phyloP scores from a whole-genome alignment of 2,888 invertebrate species.

The Drosophila lacicola region DNA sequence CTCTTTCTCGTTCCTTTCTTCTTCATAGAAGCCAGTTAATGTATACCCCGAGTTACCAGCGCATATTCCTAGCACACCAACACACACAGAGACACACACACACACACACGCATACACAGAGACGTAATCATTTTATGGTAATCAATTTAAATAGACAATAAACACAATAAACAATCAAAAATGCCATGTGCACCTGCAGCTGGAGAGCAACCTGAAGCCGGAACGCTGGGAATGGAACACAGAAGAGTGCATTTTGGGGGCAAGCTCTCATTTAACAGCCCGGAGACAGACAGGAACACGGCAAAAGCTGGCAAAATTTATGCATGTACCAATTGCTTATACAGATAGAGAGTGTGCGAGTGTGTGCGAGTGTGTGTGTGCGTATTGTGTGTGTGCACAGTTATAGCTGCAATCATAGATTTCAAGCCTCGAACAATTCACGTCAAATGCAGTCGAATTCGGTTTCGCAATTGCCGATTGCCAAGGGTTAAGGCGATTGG shows the following conservation, averaged over 20 bases:
- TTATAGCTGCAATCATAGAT: conserved; percentile 76
- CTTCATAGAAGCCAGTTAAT: conserved; percentile 9
- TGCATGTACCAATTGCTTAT: conserved; percentile 62
- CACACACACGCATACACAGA: neutral
- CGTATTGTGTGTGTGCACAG: conserved; percentile 18
- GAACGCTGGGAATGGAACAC: conserved; percentile 28
- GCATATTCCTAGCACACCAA: neutral
- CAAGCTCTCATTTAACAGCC: conserved; percentile 6
- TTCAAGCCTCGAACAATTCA: conserved; percentile 77
- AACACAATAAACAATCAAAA: conserved; percentile 64
- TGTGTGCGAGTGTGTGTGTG: conserved; percentile 15
- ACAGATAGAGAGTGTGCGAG: conserved; percentile 7
- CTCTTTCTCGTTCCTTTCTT: neutral
- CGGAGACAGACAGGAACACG: conserved; percentile 28
- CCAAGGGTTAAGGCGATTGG: conserved; percentile 28
- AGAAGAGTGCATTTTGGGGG: conserved; percentile 21
- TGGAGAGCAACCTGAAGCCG: conserved; percentile 4
- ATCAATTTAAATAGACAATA: conserved; percentile 74
- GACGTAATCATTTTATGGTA: conserved; percentile 72
- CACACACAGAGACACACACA: neutral
- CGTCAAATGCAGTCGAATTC: conserved; percentile 74
- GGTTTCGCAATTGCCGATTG: conserved; percentile 65
- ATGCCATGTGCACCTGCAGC: conserved; percentile 59
- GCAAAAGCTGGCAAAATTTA: conserved; percentile 63
- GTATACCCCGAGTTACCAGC: conserved; percentile 7